Percentiles rank a stretch among this genome's conserved stretches.
phyloP scores from a whole-genome alignment of 2,113 vertebrate species.

The Nycticryphes semicollaris region DNA sequence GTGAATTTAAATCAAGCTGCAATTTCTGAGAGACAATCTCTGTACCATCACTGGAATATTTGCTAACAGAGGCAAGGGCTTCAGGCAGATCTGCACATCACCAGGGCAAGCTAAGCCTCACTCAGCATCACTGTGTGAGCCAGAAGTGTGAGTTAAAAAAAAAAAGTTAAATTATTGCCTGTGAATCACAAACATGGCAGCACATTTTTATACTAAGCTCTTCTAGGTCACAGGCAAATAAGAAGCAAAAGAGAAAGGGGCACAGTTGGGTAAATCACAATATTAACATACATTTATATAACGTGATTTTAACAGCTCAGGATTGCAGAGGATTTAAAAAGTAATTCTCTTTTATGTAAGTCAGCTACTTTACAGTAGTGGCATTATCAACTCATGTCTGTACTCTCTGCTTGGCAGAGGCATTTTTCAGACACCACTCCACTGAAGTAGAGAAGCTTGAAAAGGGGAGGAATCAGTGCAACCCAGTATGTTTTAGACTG shows the following conservation, averaged over 20 bases:
- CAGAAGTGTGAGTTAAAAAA: background rate
- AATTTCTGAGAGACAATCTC: background rate
- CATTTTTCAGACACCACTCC: background rate
- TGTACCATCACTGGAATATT: background rate
- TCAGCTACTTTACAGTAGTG: background rate
- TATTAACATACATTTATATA: background rate
- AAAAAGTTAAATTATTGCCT: background rate
- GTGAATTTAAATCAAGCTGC: conserved; percentile 62
- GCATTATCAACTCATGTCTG: background rate
- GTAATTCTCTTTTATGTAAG: conserved; percentile 5
- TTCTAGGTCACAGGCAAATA: background rate
- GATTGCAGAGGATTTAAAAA: conserved; percentile 24
- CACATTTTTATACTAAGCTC: background rate
- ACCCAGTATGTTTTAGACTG: background rate
- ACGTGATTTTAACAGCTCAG: background rate
- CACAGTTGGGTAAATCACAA: background rate
- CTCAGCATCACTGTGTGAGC: background rate
- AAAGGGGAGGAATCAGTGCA: background rate
- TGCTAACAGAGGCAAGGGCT: background rate
- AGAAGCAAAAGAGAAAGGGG: background rate
- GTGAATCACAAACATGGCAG: background rate
- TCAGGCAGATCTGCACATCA: background rate
- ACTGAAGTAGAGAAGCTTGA: background rate
- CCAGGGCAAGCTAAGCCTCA: background rate
- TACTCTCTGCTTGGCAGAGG: background rate